Percentiles rank a stretch among this genome's conserved stretches.
phyloP scores from a whole-genome alignment of 2,797 vertebrate species.

The Peromyscus eremicus region DNA sequence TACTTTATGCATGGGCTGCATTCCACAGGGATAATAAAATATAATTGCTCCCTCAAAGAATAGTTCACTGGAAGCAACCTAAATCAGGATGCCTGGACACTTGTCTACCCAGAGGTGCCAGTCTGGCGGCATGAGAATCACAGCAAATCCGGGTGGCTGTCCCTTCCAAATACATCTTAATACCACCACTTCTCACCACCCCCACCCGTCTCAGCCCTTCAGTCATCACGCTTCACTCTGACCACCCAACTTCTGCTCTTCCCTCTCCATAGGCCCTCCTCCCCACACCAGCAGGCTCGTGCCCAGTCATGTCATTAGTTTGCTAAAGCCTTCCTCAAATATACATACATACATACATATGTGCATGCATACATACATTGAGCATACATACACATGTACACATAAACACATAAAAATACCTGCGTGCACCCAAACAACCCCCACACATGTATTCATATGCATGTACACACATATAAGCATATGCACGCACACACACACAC shows the following conservation, averaged over 20 bases:
- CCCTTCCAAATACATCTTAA: neutral
- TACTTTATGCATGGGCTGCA: neutral
- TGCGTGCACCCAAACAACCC: neutral
- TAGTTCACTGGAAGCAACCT: neutral
- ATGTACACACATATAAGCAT: no score
- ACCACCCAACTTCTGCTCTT: neutral
- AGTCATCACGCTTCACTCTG: neutral
- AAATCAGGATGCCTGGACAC: neutral
- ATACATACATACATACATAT: neutral
- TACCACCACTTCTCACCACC: fast-evolving
- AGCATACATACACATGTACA: no score
- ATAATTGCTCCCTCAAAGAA: neutral
- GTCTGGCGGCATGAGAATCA: neutral
- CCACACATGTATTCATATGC: neutral
- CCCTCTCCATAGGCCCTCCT: neutral
- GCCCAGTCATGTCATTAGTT: neutral
- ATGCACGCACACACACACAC: neutral
- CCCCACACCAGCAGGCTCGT: neutral
- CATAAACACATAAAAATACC: neutral
- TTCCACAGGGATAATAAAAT: constrained; percentile 5
- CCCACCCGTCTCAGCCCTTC: no score
- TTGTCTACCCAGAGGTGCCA: neutral
- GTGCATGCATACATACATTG: no score
- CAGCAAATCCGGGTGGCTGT: neutral
- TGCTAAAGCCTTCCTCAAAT: neutral